Conservation (phyloP, 2,888 invertebrate species). For the Dicyrtomina minuta region DNA sequence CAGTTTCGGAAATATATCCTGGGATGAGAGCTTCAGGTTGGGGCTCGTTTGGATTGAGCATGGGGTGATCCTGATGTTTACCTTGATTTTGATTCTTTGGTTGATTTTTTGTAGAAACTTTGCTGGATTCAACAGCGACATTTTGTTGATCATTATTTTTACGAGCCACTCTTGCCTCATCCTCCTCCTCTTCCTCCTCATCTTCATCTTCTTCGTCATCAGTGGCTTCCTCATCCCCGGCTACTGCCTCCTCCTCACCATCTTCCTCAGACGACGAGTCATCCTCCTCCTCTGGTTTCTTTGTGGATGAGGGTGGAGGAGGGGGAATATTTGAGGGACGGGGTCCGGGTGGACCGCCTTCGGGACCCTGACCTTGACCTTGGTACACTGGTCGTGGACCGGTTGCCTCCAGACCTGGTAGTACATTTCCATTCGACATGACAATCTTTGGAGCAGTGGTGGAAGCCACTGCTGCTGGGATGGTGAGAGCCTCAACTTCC, state of each 20-base stretch:
- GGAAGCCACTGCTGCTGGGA: conserved; percentile 28
- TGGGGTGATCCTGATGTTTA: background rate
- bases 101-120: too few relatives aligned
- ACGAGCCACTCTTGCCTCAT: conserved; percentile 11
- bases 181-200: conserved; percentile 33
- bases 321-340: too few relatives aligned
- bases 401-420: too few relatives aligned
- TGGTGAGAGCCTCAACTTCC: conserved; percentile 19
- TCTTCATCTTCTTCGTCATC: conserved; percentile 45
- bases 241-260: conserved; percentile 18
- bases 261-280: conserved; percentile 34
- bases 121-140: too few relatives aligned
- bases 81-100: too few relatives aligned
- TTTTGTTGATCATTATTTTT: too few relatives aligned
- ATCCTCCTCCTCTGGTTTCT: conserved; percentile 34
- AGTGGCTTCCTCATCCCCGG: conserved; percentile 18
- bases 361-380: too few relatives aligned
- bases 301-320: conserved; percentile 8
- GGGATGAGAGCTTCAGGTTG: conserved; percentile 33
- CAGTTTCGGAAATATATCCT: conserved; percentile 36
- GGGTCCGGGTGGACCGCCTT: too few relatives aligned
- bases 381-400: too few relatives aligned
- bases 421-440: too few relatives aligned
- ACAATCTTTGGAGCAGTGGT: conserved; percentile 5
- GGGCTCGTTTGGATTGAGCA: background rate